Percentiles rank a stretch among this genome's conserved stretches.
Evolutionary conservation across 1,140 invertebrate genomes (phyloP).

Genomic region (Acyrthosiphon pisum): DNA sequence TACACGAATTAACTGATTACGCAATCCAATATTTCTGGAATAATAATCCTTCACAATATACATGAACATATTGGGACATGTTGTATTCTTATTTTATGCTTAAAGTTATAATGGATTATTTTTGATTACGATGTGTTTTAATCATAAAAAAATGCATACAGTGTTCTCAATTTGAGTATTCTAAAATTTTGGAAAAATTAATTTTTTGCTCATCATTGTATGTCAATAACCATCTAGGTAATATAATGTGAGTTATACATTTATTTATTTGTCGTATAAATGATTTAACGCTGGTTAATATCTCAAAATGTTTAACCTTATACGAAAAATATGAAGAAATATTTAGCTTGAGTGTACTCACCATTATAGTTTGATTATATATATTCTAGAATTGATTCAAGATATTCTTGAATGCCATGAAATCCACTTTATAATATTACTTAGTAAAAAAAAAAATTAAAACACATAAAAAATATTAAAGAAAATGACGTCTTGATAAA

Average conservation of each 20-base stretch:
- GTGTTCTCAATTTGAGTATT: not conserved
- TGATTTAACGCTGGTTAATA: too few relatives aligned
- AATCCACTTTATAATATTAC: not conserved
- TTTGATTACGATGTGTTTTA: not conserved
- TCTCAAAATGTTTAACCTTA: too few relatives aligned
- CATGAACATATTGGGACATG: not conserved
- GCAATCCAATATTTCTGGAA: not conserved
- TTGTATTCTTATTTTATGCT: not conserved
- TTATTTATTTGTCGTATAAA: too few relatives aligned
- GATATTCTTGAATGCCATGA: not conserved
- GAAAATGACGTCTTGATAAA: not conserved
- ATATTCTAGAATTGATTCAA: not conserved
- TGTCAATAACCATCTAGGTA: too few relatives aligned
- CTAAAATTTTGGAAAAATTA: too few relatives aligned
- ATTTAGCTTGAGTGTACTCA: not conserved
- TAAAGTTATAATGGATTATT: not conserved
- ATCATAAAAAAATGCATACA: not conserved
- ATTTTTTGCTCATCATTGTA: too few relatives aligned
- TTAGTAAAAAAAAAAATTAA: not conserved
- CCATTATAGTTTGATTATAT: not conserved
- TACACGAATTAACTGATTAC: too few relatives aligned
- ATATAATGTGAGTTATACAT: too few relatives aligned
- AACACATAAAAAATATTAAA: not conserved
- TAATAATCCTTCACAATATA: not conserved
- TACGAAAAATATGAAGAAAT: not conserved